A percentile compares a stretch with the other conserved stretches of the same genome.
These are phyloP conservation scores for Psilanteris sp. DNA, from an alignment of 1,140 invertebrate species.

Conservation along the genomic window DNA sequence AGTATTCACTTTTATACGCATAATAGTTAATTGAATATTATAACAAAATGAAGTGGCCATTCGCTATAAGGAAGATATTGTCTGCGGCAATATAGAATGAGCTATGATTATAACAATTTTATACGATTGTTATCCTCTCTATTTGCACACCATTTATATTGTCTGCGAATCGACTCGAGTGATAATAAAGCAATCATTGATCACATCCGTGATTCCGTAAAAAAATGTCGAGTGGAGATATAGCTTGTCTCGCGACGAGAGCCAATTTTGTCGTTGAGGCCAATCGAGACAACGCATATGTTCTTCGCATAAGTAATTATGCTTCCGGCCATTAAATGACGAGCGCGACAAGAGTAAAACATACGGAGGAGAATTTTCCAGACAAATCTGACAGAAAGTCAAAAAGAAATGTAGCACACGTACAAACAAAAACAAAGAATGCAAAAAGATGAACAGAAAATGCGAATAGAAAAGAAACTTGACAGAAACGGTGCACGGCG, in stretches of 20 bases:
- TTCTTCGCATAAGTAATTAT: slow-evolving; percentile 74
- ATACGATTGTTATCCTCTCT: slow-evolving; percentile 1
- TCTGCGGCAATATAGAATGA: no score
- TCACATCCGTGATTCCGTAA: slow-evolving; percentile 44
- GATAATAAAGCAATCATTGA: slow-evolving; percentile 56
- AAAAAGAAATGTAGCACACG: slow-evolving; percentile 16
- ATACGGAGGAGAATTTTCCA: slow-evolving; percentile 24
- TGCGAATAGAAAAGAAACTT: slow-evolving; percentile 16
- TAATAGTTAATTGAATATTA: no score
- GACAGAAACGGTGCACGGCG: slow-evolving; percentile 12
- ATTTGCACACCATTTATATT: slow-evolving; percentile 42
- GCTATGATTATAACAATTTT: no score
- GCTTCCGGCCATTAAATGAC: slow-evolving; percentile 74
- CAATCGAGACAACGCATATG: slow-evolving; percentile 46
- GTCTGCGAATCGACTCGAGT: slow-evolving; percentile 39
- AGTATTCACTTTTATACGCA: no score
- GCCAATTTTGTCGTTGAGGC: slow-evolving; percentile 53
- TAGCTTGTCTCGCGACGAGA: slow-evolving; percentile 19
- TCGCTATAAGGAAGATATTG: no score
- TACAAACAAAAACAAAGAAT: slow-evolving; percentile 12
- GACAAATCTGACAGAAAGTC: slow-evolving; percentile 35
- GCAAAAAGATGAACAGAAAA: slow-evolving; percentile 34
- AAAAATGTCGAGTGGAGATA: slow-evolving; percentile 15
- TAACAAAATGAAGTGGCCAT: no score
- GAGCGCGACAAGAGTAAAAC: slow-evolving; percentile 34